Conservation (phyloP, 1,140 invertebrate genomes). For the Drosophila takahashii region DNA sequence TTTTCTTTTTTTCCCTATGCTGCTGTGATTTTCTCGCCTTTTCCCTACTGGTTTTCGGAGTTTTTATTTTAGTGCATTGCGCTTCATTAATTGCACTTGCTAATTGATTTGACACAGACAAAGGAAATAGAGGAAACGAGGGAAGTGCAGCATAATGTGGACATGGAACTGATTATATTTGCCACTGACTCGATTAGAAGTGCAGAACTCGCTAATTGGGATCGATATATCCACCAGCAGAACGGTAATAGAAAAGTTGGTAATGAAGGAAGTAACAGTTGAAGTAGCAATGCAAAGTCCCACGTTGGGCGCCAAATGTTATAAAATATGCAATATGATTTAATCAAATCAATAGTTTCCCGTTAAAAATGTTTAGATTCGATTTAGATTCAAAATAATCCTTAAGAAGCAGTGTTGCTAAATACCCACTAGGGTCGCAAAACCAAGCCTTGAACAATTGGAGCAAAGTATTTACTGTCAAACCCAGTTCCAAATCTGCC, state of each 20-base stretch:
- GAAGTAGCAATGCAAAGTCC: no score
- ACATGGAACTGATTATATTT: constrained; percentile 6
- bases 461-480: constrained; percentile 30
- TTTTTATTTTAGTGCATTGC: constrained; percentile 31
- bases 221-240: not conserved
- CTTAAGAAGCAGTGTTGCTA: no score
- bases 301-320: no score
- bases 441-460: constrained; percentile 12
- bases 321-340: no score
- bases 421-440: no score
- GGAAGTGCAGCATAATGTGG: constrained; percentile 11
- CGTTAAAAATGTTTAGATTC: no score
- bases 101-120: constrained; percentile 68
- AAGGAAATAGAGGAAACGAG: constrained; percentile 4
- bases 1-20: constrained; percentile 12
- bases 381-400: no score
- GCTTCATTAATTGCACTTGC: constrained; percentile 69
- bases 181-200: not conserved
- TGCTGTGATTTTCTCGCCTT: constrained; percentile 41
- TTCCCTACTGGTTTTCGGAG: not conserved
- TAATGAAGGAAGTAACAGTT: no score
- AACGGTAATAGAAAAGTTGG: not conserved
- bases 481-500: constrained; percentile 34
- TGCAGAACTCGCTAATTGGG: not conserved
- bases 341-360: no score